phyloP scores from a whole-genome alignment of 2,113 vertebrate genomes.

The Malurus cyaneus region DNA sequence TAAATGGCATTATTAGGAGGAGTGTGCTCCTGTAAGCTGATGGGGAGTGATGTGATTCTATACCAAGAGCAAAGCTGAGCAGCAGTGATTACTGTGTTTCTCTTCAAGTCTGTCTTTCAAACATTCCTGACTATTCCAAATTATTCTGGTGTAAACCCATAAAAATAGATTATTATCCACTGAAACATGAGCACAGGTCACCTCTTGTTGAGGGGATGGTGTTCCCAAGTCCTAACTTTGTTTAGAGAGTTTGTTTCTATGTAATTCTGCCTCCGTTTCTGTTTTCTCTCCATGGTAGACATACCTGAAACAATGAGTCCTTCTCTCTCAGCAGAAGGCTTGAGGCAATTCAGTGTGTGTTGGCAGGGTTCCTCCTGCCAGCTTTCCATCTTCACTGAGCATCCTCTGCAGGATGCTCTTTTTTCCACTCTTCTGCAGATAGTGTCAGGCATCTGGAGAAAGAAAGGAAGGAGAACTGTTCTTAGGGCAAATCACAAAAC shows the following conservation, averaged over 20 bases:
- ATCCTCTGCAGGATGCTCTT: not conserved
- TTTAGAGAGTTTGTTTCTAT: not conserved
- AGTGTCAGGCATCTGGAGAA: not conserved
- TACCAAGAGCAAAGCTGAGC: not conserved
- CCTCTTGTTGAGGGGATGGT: not conserved
- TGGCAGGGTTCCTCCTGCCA: not conserved
- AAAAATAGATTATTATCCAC: not conserved
- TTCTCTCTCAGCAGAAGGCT: not conserved
- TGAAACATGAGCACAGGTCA: not conserved
- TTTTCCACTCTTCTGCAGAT: not conserved
- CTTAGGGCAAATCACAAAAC: not conserved
- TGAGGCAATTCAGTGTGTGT: not conserved
- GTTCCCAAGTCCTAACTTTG: not conserved
- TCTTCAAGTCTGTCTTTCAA: not conserved
- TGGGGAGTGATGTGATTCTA: not conserved
- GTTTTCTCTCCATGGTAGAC: not conserved
- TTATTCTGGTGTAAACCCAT: not conserved
- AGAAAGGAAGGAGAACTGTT: not conserved
- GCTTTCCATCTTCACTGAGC: not conserved
- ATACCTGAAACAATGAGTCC: not conserved
- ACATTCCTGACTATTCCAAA: not conserved
- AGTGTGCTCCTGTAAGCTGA: not conserved
- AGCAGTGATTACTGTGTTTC: not conserved
- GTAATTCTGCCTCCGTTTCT: not conserved
- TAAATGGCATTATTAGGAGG: not conserved